These are phyloP conservation scores for Aphelinus atriplicis DNA, from an alignment of 1,140 invertebrate genomes.

Conservation along the genomic window DNA sequence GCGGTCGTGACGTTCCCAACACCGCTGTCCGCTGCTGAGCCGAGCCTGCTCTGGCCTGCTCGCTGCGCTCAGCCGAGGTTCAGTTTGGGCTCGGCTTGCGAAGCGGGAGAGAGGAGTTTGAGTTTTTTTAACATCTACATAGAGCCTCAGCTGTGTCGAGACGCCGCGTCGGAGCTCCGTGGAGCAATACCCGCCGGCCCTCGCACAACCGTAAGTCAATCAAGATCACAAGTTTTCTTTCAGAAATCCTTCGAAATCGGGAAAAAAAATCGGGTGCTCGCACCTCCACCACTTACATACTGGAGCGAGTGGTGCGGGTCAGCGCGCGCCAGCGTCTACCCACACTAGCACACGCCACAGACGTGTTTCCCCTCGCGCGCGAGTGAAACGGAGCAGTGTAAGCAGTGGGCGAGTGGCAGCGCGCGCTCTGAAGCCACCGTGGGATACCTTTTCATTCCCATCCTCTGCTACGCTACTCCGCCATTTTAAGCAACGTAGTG, in stretches of 20 bases:
- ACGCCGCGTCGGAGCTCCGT: neutral
- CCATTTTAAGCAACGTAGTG: conserved; percentile 38
- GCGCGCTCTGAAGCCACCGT: neutral
- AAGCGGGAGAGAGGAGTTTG: neutral
- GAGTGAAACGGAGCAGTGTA: neutral
- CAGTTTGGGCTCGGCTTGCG: neutral
- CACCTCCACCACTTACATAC: too few relatives aligned
- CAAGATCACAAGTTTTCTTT: neutral
- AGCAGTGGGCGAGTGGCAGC: conserved; percentile 11
- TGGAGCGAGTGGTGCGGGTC: too few relatives aligned
- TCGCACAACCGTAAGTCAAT: conserved; percentile 3
- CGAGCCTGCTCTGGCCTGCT: neutral
- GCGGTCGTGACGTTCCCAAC: neutral
- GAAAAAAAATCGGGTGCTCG: conserved; percentile 13
- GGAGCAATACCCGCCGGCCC: too few relatives aligned
- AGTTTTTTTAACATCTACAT: too few relatives aligned
- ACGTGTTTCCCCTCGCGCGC: neutral
- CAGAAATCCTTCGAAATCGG: neutral
- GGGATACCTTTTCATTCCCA: conserved; percentile 11
- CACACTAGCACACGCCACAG: too few relatives aligned
- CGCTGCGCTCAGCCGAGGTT: conserved; percentile 15
- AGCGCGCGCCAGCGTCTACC: too few relatives aligned
- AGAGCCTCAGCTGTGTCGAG: too few relatives aligned
- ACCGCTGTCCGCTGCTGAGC: neutral
- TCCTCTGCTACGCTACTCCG: conserved; percentile 18